A percentile compares a stretch with the other conserved stretches of the same genome.
Evolutionary conservation across 2,888 invertebrate genomes (phyloP).

Genomic region (Glyphotaelius pellucidus): DNA sequence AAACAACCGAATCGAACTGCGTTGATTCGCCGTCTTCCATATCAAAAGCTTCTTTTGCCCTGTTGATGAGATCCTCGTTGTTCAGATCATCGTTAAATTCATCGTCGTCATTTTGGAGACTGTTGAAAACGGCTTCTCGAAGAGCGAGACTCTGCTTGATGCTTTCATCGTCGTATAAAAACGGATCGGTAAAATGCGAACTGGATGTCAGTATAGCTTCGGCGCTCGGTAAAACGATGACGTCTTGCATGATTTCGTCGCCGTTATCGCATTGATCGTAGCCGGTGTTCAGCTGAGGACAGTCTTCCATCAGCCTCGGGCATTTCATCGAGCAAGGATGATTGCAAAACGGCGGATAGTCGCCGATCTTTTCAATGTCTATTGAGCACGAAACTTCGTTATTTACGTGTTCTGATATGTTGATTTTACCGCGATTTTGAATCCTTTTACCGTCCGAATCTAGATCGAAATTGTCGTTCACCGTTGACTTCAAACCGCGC

Average conservation of each 20-base stretch:
- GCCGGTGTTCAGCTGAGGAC: constrained; percentile 54
- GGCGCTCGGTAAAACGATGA: constrained; percentile 68
- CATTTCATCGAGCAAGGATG: constrained; percentile 60
- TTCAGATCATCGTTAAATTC: neutral
- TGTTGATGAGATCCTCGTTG: constrained; percentile 36
- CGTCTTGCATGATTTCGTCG: constrained; percentile 65
- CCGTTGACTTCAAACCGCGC: neutral
- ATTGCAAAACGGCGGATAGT: constrained; percentile 58
- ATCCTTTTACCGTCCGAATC: neutral
- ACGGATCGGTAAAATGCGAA: constrained; percentile 62
- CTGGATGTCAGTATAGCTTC: constrained; percentile 65
- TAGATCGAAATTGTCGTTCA: neutral
- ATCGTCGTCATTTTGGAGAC: constrained; percentile 26
- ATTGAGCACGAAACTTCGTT: constrained; percentile 34
- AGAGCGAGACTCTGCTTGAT: constrained; percentile 43
- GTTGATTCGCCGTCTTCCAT: constrained; percentile 16
- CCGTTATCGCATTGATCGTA: constrained; percentile 61
- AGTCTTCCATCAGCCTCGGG: constrained; percentile 53
- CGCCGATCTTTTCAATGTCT: constrained; percentile 63
- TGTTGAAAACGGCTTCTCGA: constrained; percentile 6
- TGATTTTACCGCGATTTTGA: constrained; percentile 4
- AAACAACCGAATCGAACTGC: neutral
- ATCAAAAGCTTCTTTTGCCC: constrained; percentile 31
- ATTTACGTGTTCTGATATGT: neutral
- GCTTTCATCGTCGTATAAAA: constrained; percentile 47